Evolutionary conservation across 92 coral and sea anemone genomes (phyloP), one percentile per base, ranked within the genome.

Genomic region (Desmophyllum pertusum): DNA sequence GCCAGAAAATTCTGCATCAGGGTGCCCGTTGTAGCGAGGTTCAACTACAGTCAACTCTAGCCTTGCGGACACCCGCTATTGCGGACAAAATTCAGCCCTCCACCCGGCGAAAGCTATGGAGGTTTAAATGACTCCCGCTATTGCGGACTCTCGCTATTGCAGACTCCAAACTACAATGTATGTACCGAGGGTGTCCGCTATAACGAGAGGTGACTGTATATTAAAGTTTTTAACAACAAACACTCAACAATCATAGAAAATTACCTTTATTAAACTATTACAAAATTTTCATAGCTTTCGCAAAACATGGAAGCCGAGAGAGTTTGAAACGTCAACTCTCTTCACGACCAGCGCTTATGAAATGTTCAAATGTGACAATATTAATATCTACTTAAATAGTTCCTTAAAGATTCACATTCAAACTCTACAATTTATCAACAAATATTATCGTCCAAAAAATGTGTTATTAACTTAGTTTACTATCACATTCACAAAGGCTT

Each of bases 331-430:
- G 23, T 43, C 17, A 43, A 38, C 46, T 77, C 81, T 40, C 61
- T 29, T 19, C 62, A 30, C 17, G 27, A 29, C 41, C 42, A 17
- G 55, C 29, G 37, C 21, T 40, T 25, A 19, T 1, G 30, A 63
- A 77, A 59, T 39, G 10, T 40, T 39, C 81, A 59, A 59, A 77
- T 66, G 23, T 39, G 10, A 77, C 70, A 38, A 59, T 62, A 61
- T 61, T 77, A 15, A 41, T 78, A 18, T 41, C 73, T 42, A 78
- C 84, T 80, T 80, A 80, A 80, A 80, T 80, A 80, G 63, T 36
- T 67, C 29, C 18, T 55, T 59, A 33, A 50, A 53, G 64, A 74
- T 48, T 74, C 77, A 41, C 55, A 50, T 48, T 19, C 73, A 63
- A 78, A 78, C 73, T 63, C 40, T 62, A 78, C 65, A 46, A n/a